Base-by-base conservation (phyloP, 2,797 vertebrate species). In the Tauraco hartlaubi region DNA sequence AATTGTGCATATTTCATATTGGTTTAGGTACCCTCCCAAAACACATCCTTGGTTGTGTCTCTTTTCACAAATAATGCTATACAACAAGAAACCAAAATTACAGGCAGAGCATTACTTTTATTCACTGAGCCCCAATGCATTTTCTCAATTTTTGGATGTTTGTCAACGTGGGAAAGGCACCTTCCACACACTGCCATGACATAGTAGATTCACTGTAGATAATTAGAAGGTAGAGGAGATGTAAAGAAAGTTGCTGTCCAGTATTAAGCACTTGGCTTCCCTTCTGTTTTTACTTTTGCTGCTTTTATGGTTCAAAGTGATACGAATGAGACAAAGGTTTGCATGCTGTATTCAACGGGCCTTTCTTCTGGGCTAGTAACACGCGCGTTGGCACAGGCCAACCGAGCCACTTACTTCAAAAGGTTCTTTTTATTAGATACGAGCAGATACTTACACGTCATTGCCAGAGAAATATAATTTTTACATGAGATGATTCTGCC, bases 231-330 rank as follows among this genome's bases (percentile, higher is more conserved):
- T 13, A 28, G 49, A 61, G 74, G 69, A 51, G 48, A 6, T 69
- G 62, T 48, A 11, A 75, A 66, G 72, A 6, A 88, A 90, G 91
- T 85, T 11, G 51, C 92, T 96, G 89, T 94, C 89, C 89, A 81
- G 31, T 90, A 5, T 81, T 78, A 54, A 90, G 88, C 82, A n/a
- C 84, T 94, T 92, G 75, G n/a, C 73, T 91, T 81, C 84, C 48
- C 56, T 79, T 41, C 82, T 91, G 15, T 15, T 85, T 79, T 58
- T 16, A 17, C 54, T 90, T 68, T 75, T 75, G 80, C 54, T 75
- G 84, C 91, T 92, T 90, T 95, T 73, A 59, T 68, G 79, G 68
- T 90, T 95, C 81, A 78, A 68, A 95, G 91, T 55, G 87, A 51
- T 58, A 39, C 4, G 75, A 91, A 83, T 92, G 79, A 91, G 78